Conservation (phyloP, 2,888 invertebrate genomes). For the Idaea dimidiata region DNA sequence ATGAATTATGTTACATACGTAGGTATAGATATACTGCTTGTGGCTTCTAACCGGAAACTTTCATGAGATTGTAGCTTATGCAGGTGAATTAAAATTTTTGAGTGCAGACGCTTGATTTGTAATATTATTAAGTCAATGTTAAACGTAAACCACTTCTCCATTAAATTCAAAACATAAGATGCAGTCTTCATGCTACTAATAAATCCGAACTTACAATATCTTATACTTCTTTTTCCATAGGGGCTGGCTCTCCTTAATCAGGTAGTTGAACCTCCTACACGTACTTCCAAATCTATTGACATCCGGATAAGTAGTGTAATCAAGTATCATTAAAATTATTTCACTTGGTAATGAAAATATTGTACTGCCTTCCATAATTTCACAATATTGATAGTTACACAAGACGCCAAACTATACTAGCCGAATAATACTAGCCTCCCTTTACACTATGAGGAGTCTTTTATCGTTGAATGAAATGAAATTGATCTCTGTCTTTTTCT, state of each 20-base stretch:
- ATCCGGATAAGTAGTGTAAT: slow-evolving; percentile 50
- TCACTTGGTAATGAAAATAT: slow-evolving; percentile 49
- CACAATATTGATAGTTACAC: background rate
- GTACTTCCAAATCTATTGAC: slow-evolving; percentile 75
- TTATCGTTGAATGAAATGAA: no score
- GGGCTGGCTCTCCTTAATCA: slow-evolving; percentile 57
- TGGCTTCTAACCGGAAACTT: slow-evolving; percentile 2
- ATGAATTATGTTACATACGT: no score
- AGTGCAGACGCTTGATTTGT: background rate
- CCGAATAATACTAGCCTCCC: background rate
- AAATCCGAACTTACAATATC: slow-evolving; percentile 42
- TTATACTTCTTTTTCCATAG: slow-evolving; percentile 53
- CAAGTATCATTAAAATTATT: slow-evolving; percentile 46
- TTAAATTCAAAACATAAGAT: background rate
- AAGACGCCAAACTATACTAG: background rate
- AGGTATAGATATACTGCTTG: background rate
- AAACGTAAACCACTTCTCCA: background rate
- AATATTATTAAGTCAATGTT: background rate
- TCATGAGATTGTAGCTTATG: slow-evolving; percentile 5
- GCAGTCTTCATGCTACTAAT: background rate
- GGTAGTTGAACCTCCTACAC: slow-evolving; percentile 71
- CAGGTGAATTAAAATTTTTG: slow-evolving; percentile 7
- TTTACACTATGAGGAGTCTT: background rate
- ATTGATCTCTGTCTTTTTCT: no score
- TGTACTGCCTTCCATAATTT: slow-evolving; percentile 19